Base-by-base conservation (phyloP, 2,888 invertebrate species). In the Lingula anatina region DNA sequence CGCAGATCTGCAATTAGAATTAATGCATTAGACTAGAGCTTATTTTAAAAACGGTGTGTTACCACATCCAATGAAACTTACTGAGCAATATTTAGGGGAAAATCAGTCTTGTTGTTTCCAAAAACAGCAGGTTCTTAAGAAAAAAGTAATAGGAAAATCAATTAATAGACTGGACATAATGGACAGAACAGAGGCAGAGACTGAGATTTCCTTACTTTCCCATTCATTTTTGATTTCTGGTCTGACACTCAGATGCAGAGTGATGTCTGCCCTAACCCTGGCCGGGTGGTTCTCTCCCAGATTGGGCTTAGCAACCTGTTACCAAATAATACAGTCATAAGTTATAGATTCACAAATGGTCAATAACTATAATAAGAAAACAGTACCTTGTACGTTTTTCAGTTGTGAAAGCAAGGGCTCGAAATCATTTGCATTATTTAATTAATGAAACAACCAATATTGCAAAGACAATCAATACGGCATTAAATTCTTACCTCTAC, bases 401-500 rank as follows among this genome's bases (percentile, higher is more conserved):
- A 15, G 35, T 31, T 31, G 9, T 31, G 9, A 15, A 9, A 39
- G 40, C 20, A 21, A 7, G 18, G 26, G 5, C 3, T 35, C 40
- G 3, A 37, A 24, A 21, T 2, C 9, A 28, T 45, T 15, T 1
- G 36, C n/a, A 26, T 18, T n/a, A 35, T 24, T 15, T 12, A 26
- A 2, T 37, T 27, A 26, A 20, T 7, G 2, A 18, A 1, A 18
- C 2, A 35, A 45, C 25, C 21, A n/a, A 12, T 31, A 9, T 9
- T 7, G n/a, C 23, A 23, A 2, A 36, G 18, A n/a, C 3, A 3
- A 2, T 35, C 4, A n/a, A n/a, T n/a, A n/a, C n/a, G n/a, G n/a
- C n/a, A n/a, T n/a, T n/a, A n/a, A n/a, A n/a, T n/a, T n/a, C 90
- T 87, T 7, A 95, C 94, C 79, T 97, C 96, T 0, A 96, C 91